These are phyloP conservation scores for Hippocampus comes DNA, from an alignment of 2,113 vertebrate genomes.

Conservation along the genomic window DNA sequence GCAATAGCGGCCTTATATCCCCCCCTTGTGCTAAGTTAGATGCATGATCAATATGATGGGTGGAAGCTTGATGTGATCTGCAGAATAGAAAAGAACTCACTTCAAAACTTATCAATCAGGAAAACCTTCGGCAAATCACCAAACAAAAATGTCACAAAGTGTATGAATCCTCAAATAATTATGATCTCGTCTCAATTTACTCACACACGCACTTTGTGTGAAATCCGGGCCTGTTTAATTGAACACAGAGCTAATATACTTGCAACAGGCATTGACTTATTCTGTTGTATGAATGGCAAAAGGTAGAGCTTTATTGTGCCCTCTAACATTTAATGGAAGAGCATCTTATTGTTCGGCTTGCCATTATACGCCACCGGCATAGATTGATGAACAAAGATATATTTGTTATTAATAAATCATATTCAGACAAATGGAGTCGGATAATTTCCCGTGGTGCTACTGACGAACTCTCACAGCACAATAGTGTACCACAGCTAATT, in stretches of 20 bases:
- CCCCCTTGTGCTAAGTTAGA: conserved; percentile 62
- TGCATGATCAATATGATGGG: conserved; percentile 8
- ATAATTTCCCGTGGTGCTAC: no score
- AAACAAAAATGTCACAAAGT: not conserved
- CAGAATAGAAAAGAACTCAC: not conserved
- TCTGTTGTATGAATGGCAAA: not conserved
- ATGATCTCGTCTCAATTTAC: not conserved
- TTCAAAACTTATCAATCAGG: not conserved
- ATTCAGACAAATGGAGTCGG: not conserved
- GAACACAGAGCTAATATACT: no score
- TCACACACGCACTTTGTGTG: not conserved
- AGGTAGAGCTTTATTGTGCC: not conserved
- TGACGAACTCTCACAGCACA: no score
- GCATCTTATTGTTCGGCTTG: no score
- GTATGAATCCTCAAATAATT: not conserved
- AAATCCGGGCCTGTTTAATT: no score
- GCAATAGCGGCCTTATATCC: conserved; percentile 51
- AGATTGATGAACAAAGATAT: no score
- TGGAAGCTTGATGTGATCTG: conserved; percentile 26
- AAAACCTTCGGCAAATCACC: no score
- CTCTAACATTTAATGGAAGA: no score
- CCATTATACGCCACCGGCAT: no score
- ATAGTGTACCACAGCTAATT: not conserved
- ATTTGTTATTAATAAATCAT: not conserved
- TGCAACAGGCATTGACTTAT: no score